A percentile compares a stretch with the other conserved stretches of the same genome.
These are phyloP conservation scores for Neodiprion fabricii DNA, from an alignment of 1,140 invertebrate genomes.

Conservation along the genomic window DNA sequence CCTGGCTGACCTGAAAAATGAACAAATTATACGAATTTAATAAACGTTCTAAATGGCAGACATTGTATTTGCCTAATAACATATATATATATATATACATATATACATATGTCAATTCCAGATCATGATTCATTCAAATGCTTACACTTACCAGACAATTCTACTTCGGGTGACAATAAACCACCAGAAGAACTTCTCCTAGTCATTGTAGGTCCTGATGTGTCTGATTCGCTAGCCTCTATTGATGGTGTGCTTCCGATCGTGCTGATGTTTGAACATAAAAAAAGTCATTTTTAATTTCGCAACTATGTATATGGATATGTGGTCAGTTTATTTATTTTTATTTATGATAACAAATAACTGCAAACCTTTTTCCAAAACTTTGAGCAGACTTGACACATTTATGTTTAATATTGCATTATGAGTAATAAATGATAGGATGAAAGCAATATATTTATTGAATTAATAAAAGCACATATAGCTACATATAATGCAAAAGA, in stretches of 20 bases:
- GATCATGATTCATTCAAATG: background rate
- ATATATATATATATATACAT: no score
- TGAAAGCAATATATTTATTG: background rate
- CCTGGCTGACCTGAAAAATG: slow-evolving; percentile 44
- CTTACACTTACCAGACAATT: slow-evolving; percentile 48
- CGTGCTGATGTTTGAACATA: slow-evolving; percentile 51
- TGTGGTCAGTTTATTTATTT: slow-evolving; percentile 12
- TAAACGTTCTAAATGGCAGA: no score
- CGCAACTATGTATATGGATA: background rate
- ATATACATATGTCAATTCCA: background rate
- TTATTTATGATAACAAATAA: background rate
- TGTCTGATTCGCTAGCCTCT: slow-evolving; percentile 69
- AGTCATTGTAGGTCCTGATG: slow-evolving; percentile 65
- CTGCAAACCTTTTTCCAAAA: background rate
- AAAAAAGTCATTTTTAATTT: slow-evolving; percentile 18
- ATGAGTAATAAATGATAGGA: slow-evolving; percentile 1
- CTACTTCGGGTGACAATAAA: slow-evolving; percentile 80
- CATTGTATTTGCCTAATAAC: no score
- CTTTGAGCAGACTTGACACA: background rate
- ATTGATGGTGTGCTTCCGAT: slow-evolving; percentile 74
- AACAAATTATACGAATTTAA: background rate
- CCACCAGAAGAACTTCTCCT: slow-evolving; percentile 80
- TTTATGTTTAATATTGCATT: background rate
- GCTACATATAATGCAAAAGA: no score
- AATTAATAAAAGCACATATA: no score